These are phyloP conservation scores for Excalfactoria chinensis DNA, from an alignment of 2,113 vertebrate genomes.

Conservation along the genomic window DNA sequence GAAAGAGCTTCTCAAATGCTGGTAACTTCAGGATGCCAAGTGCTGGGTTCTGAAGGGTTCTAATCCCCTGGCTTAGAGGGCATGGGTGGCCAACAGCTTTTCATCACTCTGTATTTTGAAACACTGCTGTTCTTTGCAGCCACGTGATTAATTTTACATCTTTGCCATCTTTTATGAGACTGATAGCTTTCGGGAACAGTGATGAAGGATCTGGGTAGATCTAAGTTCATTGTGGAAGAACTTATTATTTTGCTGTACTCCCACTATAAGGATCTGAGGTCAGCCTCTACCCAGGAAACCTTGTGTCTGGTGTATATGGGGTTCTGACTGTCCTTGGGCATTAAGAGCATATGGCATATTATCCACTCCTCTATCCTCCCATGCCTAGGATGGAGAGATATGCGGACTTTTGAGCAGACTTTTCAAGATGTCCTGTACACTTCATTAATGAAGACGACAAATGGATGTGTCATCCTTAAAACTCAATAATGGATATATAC, in stretches of 20 bases:
- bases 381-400: background rate
- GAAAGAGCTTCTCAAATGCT: background rate
- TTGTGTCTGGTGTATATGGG: background rate
- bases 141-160: background rate
- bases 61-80: background rate
- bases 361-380: background rate
- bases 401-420: background rate
- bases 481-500: background rate
- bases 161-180: background rate
- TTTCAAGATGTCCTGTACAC: background rate
- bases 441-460: background rate
- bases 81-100: background rate
- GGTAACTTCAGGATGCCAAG: background rate
- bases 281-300: background rate
- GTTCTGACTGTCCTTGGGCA: background rate
- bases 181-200: background rate
- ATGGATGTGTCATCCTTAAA: background rate
- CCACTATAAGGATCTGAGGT: background rate
- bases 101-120: background rate
- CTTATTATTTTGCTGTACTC: background rate
- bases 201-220: background rate
- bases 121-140: background rate
- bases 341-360: background rate
- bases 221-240: background rate
- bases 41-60: background rate